Evolutionary conservation across 1,140 invertebrate genomes (phyloP).

Genomic region (Rhynchophorus ferrugineus): DNA sequence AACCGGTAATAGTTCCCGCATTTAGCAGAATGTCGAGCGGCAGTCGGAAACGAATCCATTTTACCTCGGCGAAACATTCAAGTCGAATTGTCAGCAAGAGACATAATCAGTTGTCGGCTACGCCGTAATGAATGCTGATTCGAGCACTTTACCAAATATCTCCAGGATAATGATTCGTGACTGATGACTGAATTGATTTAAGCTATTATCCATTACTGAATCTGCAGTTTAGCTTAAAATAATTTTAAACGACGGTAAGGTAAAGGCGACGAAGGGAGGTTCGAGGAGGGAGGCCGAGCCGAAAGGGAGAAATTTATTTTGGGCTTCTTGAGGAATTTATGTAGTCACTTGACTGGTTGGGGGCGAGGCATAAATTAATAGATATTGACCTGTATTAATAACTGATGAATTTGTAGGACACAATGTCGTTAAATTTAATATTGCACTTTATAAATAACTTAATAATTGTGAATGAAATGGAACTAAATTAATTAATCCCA

Average conservation of each 20-base stretch:
- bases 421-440: too few species aligned
- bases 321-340: background rate
- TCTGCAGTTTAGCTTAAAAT: slow-evolving; percentile 15
- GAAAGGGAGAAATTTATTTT: background rate
- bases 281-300: too few species aligned
- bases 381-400: background rate
- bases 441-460: too few species aligned
- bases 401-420: too few species aligned
- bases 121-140: slow-evolving; percentile 28
- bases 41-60: slow-evolving; percentile 3
- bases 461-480: too few species aligned
- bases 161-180: slow-evolving; percentile 28
- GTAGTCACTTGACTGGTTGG: background rate
- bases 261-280: background rate
- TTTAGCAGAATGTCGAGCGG: background rate
- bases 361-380: background rate
- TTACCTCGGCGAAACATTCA: slow-evolving; percentile 15
- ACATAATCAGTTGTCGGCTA: slow-evolving; percentile 24
- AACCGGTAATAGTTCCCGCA: background rate
- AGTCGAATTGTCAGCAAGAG: slow-evolving; percentile 15
- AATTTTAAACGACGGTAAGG: slow-evolving; percentile 14
- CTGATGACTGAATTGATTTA: slow-evolving; percentile 33
- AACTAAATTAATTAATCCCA: too few species aligned
- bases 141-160: slow-evolving; percentile 27
- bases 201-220: slow-evolving; percentile 27